Percentiles rank a stretch among this genome's conserved stretches.
Conservation (phyloP, 2,797 vertebrate species). For the Bryconaethiops microstoma region DNA sequence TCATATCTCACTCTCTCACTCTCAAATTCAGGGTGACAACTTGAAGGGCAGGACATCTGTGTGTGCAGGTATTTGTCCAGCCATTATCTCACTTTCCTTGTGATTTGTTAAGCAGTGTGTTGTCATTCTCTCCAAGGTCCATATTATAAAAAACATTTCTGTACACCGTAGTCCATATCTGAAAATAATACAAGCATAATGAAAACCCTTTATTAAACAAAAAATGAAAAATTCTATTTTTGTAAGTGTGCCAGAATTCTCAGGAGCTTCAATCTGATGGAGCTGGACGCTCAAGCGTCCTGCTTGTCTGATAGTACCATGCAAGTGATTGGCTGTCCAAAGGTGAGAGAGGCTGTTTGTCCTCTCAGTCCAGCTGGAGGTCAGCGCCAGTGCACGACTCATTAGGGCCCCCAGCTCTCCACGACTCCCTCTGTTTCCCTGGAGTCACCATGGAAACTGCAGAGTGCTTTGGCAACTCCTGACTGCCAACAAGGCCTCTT, state of each 20-base stretch:
- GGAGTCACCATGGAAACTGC: conserved; percentile 11
- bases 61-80: neutral
- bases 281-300: neutral
- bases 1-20: neutral
- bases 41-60: neutral
- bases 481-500: conserved; percentile 9
- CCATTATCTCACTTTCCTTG: neutral
- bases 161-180: too few relatives aligned
- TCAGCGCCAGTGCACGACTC: neutral
- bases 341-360: conserved; percentile 2
- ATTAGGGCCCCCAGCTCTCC: conserved; percentile 3
- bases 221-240: too few relatives aligned
- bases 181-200: too few relatives aligned
- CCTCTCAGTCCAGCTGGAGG: neutral
- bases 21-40: conserved; percentile 8
- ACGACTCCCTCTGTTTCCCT: neutral
- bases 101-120: neutral
- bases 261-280: neutral
- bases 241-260: too few relatives aligned
- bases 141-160: too few relatives aligned
- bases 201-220: too few relatives aligned
- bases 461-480: conserved; percentile 3
- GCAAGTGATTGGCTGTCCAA: neutral
- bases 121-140: too few relatives aligned
- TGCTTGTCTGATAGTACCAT: neutral